phyloP scores from a whole-genome alignment of 1,140 invertebrate species.

The Bombyx mandarina region DNA sequence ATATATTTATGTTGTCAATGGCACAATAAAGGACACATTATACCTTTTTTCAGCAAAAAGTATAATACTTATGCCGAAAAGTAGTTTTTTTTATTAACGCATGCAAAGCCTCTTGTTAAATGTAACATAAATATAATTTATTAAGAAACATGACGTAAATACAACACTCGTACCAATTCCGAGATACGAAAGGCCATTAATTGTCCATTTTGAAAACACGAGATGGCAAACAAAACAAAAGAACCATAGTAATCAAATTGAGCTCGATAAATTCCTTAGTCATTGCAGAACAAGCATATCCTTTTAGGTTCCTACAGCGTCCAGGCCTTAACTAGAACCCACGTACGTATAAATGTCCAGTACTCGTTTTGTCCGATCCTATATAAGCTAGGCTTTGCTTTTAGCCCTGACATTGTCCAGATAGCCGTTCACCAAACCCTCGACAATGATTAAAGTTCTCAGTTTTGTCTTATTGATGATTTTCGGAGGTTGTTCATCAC shows the following conservation, averaged over 20 bases:
- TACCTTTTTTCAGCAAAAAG: too few species aligned
- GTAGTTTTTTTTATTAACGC: too few species aligned
- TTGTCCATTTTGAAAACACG: too few species aligned
- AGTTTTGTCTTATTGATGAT: not conserved
- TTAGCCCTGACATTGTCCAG: conserved; percentile 61
- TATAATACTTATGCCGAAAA: too few species aligned
- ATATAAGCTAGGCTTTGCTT: conserved; percentile 58
- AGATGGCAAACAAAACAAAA: not conserved
- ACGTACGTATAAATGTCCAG: conserved; percentile 38
- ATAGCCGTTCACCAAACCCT: conserved; percentile 21
- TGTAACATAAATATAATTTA: too few species aligned
- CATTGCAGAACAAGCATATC: conserved; percentile 34
- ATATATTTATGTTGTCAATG: too few species aligned
- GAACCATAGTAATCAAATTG: conserved; percentile 8
- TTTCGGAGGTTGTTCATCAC: not conserved
- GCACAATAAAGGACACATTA: too few species aligned
- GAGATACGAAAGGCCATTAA: too few species aligned
- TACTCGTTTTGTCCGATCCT: conserved; percentile 45
- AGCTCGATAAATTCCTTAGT: not conserved
- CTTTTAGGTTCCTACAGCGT: conserved; percentile 49
- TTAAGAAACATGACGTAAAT: too few species aligned
- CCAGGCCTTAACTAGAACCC: conserved; percentile 45
- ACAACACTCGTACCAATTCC: too few species aligned
- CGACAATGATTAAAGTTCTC: conserved; percentile 4
- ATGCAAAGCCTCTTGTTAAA: too few species aligned